Evolutionary conservation across 1,140 invertebrate species (phyloP).

Genomic region (Bombus affinis): DNA sequence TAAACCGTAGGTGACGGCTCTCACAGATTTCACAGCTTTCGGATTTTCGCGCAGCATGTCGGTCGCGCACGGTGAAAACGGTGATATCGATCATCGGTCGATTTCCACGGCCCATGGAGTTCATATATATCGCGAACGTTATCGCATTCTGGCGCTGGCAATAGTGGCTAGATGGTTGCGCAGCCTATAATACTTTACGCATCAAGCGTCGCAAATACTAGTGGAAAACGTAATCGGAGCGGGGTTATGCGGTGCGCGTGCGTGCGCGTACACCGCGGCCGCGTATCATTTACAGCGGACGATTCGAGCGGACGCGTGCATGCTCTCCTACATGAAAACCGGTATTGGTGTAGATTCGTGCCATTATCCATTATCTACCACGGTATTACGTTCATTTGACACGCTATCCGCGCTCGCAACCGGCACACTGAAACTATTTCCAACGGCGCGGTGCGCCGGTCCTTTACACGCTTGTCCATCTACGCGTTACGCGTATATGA

Average conservation of each 20-base stretch:
- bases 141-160: constrained; percentile 32
- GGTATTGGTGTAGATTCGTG: constrained; percentile 69
- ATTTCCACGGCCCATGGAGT: constrained; percentile 11
- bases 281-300: constrained; percentile 39
- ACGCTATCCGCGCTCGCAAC: constrained; percentile 65
- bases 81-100: constrained; percentile 10
- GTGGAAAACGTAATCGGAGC: constrained; percentile 59
- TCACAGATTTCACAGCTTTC: constrained; percentile 39
- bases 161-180: neutral
- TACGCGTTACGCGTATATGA: constrained; percentile 35
- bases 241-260: constrained; percentile 42
- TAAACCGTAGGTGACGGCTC: neutral
- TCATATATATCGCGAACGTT: constrained; percentile 15
- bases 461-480: neutral
- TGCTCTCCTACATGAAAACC: constrained; percentile 62
- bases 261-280: constrained; percentile 9
- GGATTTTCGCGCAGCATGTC: constrained; percentile 14
- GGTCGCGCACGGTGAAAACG: neutral
- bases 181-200: constrained; percentile 53
- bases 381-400: constrained; percentile 74
- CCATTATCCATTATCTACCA: constrained; percentile 71
- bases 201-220: constrained; percentile 35
- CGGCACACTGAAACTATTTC: constrained; percentile 43
- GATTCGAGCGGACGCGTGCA: constrained; percentile 5
- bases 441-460: neutral